Base-by-base conservation (phyloP, 2,888 invertebrate species). In the Ochlodes sylvanus region DNA sequence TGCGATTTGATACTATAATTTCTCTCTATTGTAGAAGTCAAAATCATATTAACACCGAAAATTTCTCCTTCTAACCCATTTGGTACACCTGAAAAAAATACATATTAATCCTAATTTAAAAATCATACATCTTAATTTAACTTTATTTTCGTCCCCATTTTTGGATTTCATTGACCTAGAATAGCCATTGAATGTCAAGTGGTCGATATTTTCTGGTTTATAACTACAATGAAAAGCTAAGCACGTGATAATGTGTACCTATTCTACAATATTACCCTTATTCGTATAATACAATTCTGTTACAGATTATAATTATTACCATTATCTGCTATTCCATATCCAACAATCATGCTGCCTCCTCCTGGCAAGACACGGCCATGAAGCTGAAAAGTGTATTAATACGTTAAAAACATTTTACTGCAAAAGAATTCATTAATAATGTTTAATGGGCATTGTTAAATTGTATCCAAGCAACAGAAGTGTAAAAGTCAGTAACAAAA, bases 21-120 rank as follows among this genome's bases (percentile, higher is more conserved):
- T 73, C 86, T 82, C 79, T 89, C 89, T 71, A 95, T 94, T 7
- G 95, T 94, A 10, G 96, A 94, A 1, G 89, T 82, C 52, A 95
- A 79, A 42, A 96, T 90, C 84, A 96, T 93, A 77, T 95, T 95
- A 74, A 95, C 95, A 10, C 96, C 96, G 77, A 94, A 94, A 72
- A 96, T 91, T 80, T 95, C 94, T 5, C 96, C 96, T 83, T 96
- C 95, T 70, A 96, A 93, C 9, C 96, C 96, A 70, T 95, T 95
- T 70, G 95, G 94, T 42, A 92, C 82, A 50, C 96, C 93, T 93
- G 76, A 55, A 84, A 82, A 68, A 63, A 55, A 68, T 32, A 69
- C 27, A 58, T 38, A 38, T 9, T 34, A 34, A 9, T 34, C 9
- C 34, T 1, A 34, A 34, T 34, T 34, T 1, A 34, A 34, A 34